Conservation (phyloP, 2,113 vertebrate species). For the Psophia crepitans region DNA sequence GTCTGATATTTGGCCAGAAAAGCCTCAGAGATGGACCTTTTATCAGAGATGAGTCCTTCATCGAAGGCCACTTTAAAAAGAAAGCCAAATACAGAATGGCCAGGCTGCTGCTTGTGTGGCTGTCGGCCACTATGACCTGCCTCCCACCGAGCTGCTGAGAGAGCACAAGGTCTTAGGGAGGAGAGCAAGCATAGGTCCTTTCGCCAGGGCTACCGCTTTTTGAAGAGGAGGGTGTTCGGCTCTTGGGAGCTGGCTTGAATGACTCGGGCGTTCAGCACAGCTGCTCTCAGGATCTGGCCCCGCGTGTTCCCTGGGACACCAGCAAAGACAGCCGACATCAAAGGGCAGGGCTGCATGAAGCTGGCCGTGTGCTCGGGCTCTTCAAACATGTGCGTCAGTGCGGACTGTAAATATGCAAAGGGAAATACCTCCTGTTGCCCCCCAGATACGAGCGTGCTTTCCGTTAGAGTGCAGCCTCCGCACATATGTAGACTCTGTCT, state of each 20-base stretch:
- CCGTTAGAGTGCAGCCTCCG: background rate
- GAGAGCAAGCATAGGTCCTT: background rate
- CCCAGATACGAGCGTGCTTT: background rate
- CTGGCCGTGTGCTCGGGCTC: background rate
- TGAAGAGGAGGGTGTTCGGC: background rate
- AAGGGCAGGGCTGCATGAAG: background rate
- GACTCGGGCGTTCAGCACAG: background rate
- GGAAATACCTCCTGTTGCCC: slow-evolving; percentile 29
- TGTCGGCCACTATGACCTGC: background rate
- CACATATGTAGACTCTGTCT: background rate
- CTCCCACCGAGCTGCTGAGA: background rate
- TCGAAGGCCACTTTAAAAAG: background rate
- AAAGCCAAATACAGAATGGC: background rate
- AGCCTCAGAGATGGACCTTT: background rate
- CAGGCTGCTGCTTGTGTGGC: background rate
- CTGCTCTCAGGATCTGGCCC: background rate
- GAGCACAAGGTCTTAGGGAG: background rate
- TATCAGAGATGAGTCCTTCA: background rate
- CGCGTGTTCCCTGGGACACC: background rate
- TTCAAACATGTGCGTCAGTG: background rate
- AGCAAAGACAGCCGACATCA: background rate
- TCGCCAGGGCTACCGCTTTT: background rate
- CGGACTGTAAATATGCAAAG: background rate
- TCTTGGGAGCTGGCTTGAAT: background rate
- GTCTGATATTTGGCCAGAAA: background rate